phyloP scores from a whole-genome alignment of 2,888 invertebrate species.

The Cybosia mesomella region DNA sequence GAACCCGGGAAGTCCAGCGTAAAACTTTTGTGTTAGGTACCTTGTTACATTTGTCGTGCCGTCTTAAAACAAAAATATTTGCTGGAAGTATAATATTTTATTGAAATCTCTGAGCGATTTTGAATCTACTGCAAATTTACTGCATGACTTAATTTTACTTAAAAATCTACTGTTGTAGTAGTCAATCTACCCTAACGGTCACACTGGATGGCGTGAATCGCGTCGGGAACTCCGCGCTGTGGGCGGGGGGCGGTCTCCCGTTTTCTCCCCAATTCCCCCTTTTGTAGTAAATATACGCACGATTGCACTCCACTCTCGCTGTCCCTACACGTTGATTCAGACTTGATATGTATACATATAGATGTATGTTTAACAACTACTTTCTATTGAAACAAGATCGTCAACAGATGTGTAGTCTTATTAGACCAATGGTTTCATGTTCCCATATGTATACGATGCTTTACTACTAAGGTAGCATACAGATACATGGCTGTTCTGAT shows the following conservation, averaged over 20 bases:
- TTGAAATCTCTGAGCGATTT: too few species aligned
- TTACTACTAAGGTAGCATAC: background rate
- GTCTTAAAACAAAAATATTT: too few species aligned
- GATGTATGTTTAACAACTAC: conserved; percentile 34
- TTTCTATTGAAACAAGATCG: conserved; percentile 22
- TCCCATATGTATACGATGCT: too few species aligned
- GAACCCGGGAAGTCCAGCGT: too few species aligned
- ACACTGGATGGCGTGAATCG: too few species aligned
- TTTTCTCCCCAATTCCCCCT: conserved; percentile 70
- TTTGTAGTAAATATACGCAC: conserved; percentile 81
- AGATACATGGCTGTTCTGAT: background rate
- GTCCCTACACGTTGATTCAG: conserved; percentile 70
- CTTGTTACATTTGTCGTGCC: too few species aligned
- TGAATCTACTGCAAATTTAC: too few species aligned
- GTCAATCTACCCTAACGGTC: too few species aligned
- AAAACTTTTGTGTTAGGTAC: too few species aligned
- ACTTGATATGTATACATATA: conserved; percentile 42
- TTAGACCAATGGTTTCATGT: background rate
- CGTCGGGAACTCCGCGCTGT: conserved; percentile 60
- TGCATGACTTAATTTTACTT: too few species aligned
- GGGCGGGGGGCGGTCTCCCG: conserved; percentile 60
- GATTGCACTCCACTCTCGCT: conserved; percentile 75
- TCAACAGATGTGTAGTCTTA: conserved; percentile 20
- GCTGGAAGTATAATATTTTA: too few species aligned
- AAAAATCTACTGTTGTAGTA: too few species aligned